These are phyloP conservation scores for Stenurella melanura DNA, from an alignment of 2,888 invertebrate species.

Conservation along the genomic window DNA sequence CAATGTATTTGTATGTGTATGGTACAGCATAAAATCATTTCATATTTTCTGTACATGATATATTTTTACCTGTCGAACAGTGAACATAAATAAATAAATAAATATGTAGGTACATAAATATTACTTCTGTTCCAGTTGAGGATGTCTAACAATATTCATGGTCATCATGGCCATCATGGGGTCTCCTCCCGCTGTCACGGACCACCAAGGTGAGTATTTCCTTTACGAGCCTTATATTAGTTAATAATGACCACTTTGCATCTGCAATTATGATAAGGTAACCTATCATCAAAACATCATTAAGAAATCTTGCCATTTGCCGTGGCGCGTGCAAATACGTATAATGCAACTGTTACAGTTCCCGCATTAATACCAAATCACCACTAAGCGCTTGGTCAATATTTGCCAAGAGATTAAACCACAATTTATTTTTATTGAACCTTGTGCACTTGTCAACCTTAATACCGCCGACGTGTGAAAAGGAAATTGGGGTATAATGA, in stretches of 20 bases:
- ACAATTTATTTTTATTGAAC: conserved; percentile 54
- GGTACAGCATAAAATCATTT: no score
- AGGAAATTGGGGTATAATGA: conserved; percentile 4
- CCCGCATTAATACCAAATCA: conserved; percentile 46
- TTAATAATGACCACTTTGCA: conserved; percentile 45
- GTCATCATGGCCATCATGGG: conserved; percentile 70
- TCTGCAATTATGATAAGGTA: conserved; percentile 27
- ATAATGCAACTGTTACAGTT: conserved; percentile 52
- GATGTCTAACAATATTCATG: conserved; percentile 77
- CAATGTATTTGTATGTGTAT: no score
- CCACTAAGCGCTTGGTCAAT: conserved; percentile 57
- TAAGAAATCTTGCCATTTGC: conserved; percentile 40
- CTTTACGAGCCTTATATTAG: conserved; percentile 37
- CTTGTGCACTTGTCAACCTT: conserved; percentile 52
- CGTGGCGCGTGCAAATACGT: conserved; percentile 55
- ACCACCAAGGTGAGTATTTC: conserved; percentile 69
- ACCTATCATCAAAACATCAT: conserved; percentile 55
- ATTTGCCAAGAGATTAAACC: conserved; percentile 61
- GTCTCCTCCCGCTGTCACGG: conserved; percentile 71
- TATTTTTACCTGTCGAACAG: no score
- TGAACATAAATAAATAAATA: no score
- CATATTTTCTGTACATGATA: no score
- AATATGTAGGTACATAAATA: not conserved
- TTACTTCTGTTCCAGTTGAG: conserved; percentile 77
- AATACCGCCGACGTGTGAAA: conserved; percentile 23